Evolutionary conservation across 2,888 invertebrate species (phyloP), one percentile per base, ranked within the genome.

Genomic region (Nomada ruficornis): DNA sequence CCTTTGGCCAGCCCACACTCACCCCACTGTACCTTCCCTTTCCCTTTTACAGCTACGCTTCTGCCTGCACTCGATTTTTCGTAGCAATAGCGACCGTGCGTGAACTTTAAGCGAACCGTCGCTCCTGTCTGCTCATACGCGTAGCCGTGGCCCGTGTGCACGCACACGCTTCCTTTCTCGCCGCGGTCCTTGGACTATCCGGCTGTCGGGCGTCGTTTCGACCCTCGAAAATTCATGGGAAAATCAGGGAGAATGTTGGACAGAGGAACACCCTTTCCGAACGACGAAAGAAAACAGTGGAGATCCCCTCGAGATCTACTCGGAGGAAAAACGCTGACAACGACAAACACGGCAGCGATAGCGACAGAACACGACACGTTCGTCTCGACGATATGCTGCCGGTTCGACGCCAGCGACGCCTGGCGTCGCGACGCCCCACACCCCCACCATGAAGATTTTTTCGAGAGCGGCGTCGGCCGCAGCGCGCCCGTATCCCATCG

Each of bases 341-440:
- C 77, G 64, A 76, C 72, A 80, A 75, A 44, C 72, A 74, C 81
- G 76, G 69, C 71, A 74, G 68, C 65, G 80, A 80, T 71, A 76
- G 78, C 83, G 82, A 82, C 77, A 75, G 82, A 85, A 85, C 85
- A 83, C 83, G 85, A 86, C 82, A 83, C 86, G 86, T 83, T 86
- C 83, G 71, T 65, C 83, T 81, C 88, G 78, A 85, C 83, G 88
- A 86, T 86, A 85, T 83, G 84, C 84, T 86, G 84, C 86, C 87
- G 86, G 89, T 76, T 81, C 85, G 87, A 86, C 87, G 84, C 73
- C 81, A 87, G 89, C 86, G 88, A 89, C 89, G 88, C 77, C 88
- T 85, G 80, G 85, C 87, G 86, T 89, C 84, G 78, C 85, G 86
- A 85, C 86, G 89, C 88, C 84, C 88, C 87, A 72, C 81, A 83